These are phyloP conservation scores for Sinocyclocheilus grahami DNA, from an alignment of 2,113 vertebrate species.

Conservation along the genomic window DNA sequence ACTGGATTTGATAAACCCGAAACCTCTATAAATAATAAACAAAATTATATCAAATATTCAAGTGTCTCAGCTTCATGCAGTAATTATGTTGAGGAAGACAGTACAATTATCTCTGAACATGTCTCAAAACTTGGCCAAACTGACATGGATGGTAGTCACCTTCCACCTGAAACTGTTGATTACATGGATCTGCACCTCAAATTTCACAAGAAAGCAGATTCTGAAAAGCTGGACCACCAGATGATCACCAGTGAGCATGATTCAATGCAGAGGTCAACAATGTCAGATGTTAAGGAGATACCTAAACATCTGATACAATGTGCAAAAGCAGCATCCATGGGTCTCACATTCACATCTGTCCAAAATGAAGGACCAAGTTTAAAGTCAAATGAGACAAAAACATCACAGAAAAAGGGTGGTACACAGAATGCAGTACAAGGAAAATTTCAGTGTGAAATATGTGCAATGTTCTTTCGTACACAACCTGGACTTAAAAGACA, in stretches of 20 bases:
- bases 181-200: slow-evolving; percentile 58
- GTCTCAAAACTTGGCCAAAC: slow-evolving; percentile 30
- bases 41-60: slow-evolving; percentile 47
- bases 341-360: slow-evolving; percentile 54
- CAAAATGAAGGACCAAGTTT: slow-evolving; percentile 53
- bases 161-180: slow-evolving; percentile 58
- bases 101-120: slow-evolving; percentile 21
- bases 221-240: slow-evolving; percentile 55
- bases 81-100: slow-evolving; percentile 45
- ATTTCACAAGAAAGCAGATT: slow-evolving; percentile 61
- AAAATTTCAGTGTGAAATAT: slow-evolving; percentile 85
- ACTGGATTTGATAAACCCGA: slow-evolving; percentile 55
- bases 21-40: slow-evolving; percentile 49
- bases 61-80: slow-evolving; percentile 48
- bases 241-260: slow-evolving; percentile 49
- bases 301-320: slow-evolving; percentile 54
- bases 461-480: slow-evolving; percentile 86
- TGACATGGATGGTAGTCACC: slow-evolving; percentile 59
- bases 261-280: slow-evolving; percentile 37
- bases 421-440: slow-evolving; percentile 61
- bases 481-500: slow-evolving; percentile 90
- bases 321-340: slow-evolving; percentile 53
- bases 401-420: slow-evolving; percentile 60
- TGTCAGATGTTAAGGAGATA: slow-evolving; percentile 62
- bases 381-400: slow-evolving; percentile 61